Evolutionary conservation across 1,140 invertebrate species (phyloP), one percentile per base, ranked within the genome.

Genomic region (Muscidifurax raptorellus): DNA sequence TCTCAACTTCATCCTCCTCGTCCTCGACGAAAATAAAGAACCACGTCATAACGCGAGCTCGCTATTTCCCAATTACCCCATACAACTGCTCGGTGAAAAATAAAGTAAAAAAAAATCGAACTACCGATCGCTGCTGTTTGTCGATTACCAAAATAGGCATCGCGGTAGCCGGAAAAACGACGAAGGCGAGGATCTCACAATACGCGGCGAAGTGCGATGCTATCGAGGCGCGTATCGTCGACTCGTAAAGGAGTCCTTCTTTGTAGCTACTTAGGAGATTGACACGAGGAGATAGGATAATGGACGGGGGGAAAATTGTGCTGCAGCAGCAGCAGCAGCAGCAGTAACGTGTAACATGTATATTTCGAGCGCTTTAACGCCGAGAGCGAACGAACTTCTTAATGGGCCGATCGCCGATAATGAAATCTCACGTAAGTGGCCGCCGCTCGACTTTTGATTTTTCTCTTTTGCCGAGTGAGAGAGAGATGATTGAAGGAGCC

Each of bases 181-280:
- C 18, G 18, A 59, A 59, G 15, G 18, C 52, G 6, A 59, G 52
- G 22, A 59, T n/a, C 52, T 59, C 1, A 32, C 27, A 71, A 15
- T 71, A 28, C 25, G 9, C 18, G 47, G 80, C 27, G 69, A 18
- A 32, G 79, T 15, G 75, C 80, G 86, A 88, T 88, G 75, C 47
- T 85, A 88, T 88, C 87, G 84, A 30, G 44, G 18, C 69, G 25
- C 28, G 83, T 88, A 88, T 89, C 88, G 87, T 87, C 86, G 86
- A 81, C 85, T 88, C 89, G 85, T 89, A 87, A 89, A 90, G 89
- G 86, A 87, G 87, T 88, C 80, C 86, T 87, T 85, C 76, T 86
- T 87, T 90, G 88, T 89, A 89, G 90, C 89, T 91, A 90, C 90
- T 91, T 91, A 89, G 87, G 82, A 91, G 90, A 91, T 91, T 90